Conservation (phyloP, 2,888 invertebrate genomes). For the Punctoribates punctum region DNA sequence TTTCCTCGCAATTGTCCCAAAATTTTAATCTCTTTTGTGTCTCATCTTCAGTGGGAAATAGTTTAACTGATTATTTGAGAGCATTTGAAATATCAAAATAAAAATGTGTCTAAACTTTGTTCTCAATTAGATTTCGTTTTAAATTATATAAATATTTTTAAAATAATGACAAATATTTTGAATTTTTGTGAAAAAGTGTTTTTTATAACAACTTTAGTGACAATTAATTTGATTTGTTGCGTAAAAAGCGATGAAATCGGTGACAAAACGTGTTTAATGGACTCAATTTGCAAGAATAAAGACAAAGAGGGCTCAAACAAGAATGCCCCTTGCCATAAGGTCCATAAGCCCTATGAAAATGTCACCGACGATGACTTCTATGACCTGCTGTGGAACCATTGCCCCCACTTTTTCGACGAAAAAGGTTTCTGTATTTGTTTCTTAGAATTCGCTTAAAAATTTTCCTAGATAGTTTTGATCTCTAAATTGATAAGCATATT, state of each 20-base stretch:
- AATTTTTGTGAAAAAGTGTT: neutral
- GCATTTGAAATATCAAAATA: neutral
- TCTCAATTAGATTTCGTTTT: neutral
- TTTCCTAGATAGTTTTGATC: too few relatives aligned
- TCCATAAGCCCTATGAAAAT: conserved; percentile 37
- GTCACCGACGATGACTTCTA: conserved; percentile 39
- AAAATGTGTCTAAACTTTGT: too few relatives aligned
- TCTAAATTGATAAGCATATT: too few relatives aligned
- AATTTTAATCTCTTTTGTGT: neutral
- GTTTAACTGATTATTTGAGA: neutral
- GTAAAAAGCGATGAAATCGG: neutral
- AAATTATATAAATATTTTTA: neutral
- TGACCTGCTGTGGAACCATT: conserved; percentile 33
- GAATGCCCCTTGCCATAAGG: conserved; percentile 32
- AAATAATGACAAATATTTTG: neutral
- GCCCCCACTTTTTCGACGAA: conserved; percentile 41
- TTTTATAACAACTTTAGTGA: neutral
- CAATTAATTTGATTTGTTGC: neutral
- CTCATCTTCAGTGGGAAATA: neutral
- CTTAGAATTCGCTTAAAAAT: neutral
- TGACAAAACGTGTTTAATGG: conserved; percentile 15
- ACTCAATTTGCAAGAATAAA: conserved; percentile 27
- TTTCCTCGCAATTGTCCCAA: neutral
- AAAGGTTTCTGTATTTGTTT: conserved; percentile 31
- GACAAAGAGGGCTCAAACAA: neutral